A percentile compares a stretch with the other conserved stretches of the same genome.
Evolutionary conservation across 2,888 invertebrate species (phyloP).

Genomic region (Lycaena phlaeas): DNA sequence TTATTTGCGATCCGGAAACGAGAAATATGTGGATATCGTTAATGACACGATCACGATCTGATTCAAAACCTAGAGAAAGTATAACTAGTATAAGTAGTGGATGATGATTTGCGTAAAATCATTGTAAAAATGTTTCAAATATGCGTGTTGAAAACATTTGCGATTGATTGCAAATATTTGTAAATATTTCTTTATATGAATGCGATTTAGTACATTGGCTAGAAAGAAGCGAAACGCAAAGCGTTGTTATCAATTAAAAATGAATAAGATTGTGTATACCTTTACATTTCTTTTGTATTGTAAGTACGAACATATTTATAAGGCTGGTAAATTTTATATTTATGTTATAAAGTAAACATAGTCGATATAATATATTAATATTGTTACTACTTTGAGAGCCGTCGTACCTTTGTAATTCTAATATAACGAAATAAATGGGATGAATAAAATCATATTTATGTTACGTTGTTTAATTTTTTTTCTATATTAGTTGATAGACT

Average conservation of each 20-base stretch:
- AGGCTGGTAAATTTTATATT: too few species aligned
- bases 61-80: slow-evolving; percentile 39
- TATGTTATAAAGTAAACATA: too few species aligned
- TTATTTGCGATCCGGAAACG: slow-evolving; percentile 69
- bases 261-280: neutral
- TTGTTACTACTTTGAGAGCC: too few species aligned
- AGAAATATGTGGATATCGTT: slow-evolving; percentile 65
- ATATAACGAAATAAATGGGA: too few species aligned
- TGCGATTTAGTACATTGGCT: neutral
- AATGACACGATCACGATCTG: slow-evolving; percentile 40
- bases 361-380: too few species aligned
- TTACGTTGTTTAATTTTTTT: too few species aligned
- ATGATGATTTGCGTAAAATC: slow-evolving; percentile 4
- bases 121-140: neutral
- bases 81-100: slow-evolving; percentile 39
- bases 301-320: neutral
- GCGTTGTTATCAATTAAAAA: neutral
- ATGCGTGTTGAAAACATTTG: neutral
- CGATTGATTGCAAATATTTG: neutral
- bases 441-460: too few species aligned
- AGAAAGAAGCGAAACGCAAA: neutral
- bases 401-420: too few species aligned
- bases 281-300: neutral
- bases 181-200: neutral
- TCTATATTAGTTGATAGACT: too few species aligned